phyloP scores from a whole-genome alignment of 2,797 vertebrate genomes.

The Leuciscus waleckii region DNA sequence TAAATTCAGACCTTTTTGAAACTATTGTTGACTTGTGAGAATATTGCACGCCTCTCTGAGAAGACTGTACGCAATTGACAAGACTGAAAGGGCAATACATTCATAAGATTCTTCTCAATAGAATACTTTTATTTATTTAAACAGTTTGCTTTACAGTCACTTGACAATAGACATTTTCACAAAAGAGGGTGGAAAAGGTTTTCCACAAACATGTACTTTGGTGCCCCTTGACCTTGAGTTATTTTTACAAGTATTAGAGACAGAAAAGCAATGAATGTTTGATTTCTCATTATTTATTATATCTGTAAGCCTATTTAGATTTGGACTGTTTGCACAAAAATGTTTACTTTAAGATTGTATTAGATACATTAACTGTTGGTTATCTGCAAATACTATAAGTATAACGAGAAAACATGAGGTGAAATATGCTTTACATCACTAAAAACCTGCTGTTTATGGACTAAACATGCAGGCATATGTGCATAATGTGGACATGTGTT shows the following conservation, averaged over 20 bases:
- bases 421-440: background rate
- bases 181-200: conserved; percentile 7
- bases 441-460: background rate
- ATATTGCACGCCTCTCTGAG: background rate
- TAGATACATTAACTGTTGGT: background rate
- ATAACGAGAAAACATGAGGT: background rate
- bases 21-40: conserved; percentile 40
- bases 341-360: background rate
- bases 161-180: conserved; percentile 34
- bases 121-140: conserved; percentile 42
- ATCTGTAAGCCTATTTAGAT: background rate
- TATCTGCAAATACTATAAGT: background rate
- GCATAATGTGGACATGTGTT: background rate
- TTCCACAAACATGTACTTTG: background rate
- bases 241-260: background rate
- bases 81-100: conserved; percentile 47
- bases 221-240: background rate
- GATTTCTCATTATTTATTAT: too few relatives aligned
- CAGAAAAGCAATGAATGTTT: too few relatives aligned
- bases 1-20: conserved; percentile 11
- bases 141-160: conserved; percentile 40
- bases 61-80: conserved; percentile 21
- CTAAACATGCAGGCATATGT: background rate
- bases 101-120: background rate
- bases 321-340: background rate